phyloP scores from a whole-genome alignment of 2,888 invertebrate genomes.

The Sphaeridia pumilis region DNA sequence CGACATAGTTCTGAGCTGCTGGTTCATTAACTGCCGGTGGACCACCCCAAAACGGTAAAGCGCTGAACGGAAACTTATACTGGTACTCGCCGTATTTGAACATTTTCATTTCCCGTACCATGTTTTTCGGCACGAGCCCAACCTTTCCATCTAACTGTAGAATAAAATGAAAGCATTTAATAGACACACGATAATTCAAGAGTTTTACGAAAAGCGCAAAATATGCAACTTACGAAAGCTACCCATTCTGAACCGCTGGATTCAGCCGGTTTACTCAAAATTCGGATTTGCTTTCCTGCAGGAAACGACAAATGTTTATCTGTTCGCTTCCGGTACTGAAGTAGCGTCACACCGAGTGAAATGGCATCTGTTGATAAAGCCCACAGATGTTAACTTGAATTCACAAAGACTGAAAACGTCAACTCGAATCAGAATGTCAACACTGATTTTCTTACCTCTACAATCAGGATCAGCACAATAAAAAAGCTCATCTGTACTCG shows the following conservation, averaged over 20 bases:
- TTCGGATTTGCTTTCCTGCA: conserved; percentile 27
- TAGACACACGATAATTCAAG: background rate
- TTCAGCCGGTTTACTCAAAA: conserved; percentile 28
- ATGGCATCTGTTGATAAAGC: conserved; percentile 22
- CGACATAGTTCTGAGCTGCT: conserved; percentile 2
- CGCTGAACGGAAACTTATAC: conserved; percentile 20
- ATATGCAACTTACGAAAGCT: conserved; percentile 25
- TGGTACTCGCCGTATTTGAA: conserved; percentile 18
- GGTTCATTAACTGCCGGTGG: conserved; percentile 3
- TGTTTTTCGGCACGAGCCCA: conserved; percentile 29
- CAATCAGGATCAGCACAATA: conserved; percentile 1
- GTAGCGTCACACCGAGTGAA: conserved; percentile 28
- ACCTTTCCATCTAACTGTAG: conserved; percentile 27
- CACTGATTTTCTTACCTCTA: conserved; percentile 1
- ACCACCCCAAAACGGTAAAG: conserved; percentile 8
- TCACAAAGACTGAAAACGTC: too few species aligned
- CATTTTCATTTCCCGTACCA: conserved; percentile 29
- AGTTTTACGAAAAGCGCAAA: conserved; percentile 5
- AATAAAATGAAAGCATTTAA: background rate
- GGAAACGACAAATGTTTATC: conserved; percentile 29
- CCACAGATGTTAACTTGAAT: too few species aligned
- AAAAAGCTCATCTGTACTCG: background rate
- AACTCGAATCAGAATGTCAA: conserved; percentile 3
- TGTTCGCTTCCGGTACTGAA: conserved; percentile 24
- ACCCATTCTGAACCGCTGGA: conserved; percentile 25